phyloP scores from a whole-genome alignment of 2,113 vertebrate species.

The Callipepla californica region DNA sequence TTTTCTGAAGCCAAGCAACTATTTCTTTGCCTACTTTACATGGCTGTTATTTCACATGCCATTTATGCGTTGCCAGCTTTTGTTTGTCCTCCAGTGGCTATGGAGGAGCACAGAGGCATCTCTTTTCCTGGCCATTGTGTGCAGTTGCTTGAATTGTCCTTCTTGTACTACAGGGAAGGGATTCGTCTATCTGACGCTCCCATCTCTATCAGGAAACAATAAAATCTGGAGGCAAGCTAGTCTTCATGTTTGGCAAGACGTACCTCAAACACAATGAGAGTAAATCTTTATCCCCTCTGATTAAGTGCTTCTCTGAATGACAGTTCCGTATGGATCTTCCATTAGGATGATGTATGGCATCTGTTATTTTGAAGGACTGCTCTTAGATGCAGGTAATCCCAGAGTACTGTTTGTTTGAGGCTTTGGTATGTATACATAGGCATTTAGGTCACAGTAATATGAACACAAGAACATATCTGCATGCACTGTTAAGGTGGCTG shows the following conservation, averaged over 20 bases:
- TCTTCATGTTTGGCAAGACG: not conserved
- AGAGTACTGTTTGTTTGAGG: not conserved
- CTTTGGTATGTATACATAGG: not conserved
- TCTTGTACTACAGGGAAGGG: not conserved
- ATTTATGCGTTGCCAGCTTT: not conserved
- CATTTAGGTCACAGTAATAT: not conserved
- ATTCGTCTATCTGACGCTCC: not conserved
- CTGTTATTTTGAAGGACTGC: slow-evolving; percentile 11
- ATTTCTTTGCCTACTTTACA: not conserved
- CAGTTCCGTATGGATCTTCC: not conserved
- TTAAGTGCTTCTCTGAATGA: not conserved
- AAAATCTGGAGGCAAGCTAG: not conserved
- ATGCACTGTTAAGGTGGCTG: not conserved
- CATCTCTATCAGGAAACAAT: not conserved
- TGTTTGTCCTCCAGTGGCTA: not conserved
- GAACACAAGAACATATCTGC: not conserved
- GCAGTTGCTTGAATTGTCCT: not conserved
- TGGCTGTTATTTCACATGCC: not conserved
- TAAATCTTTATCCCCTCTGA: not conserved
- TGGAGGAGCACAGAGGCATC: not conserved
- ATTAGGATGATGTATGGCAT: not conserved
- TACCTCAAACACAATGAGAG: not conserved
- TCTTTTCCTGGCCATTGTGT: not conserved
- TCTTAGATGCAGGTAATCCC: not conserved
- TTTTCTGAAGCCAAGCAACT: not conserved